Base-by-base conservation (phyloP, 2,888 invertebrate species). In the Bembecia ichneumoniformis region DNA sequence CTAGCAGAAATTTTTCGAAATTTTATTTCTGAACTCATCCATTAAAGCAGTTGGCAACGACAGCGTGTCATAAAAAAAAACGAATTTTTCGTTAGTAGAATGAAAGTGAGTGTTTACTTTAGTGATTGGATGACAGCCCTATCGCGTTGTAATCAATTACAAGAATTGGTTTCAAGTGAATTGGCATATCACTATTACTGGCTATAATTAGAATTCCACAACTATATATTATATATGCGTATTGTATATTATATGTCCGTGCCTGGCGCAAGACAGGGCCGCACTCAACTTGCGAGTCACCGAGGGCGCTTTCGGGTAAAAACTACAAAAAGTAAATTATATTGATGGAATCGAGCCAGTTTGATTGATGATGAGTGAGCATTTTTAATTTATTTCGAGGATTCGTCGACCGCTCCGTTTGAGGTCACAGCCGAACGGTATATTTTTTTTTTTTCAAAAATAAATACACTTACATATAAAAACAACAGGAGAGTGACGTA, bases 271-370 rank as follows among this genome's bases (percentile, higher is more conserved):
- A 52, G 51, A 50, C 58, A 51, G 60, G 64, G 64, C 57, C 55
- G 58, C 60, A 54, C 54, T 56, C 57, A 71, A 79, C 64, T 70
- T 76, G 80, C 84, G 69, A 82, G 83, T 83, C 83, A 84, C 76
- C 73, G 72, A 76, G 72, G 80, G 79, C 69, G 81, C 77, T 82
- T 86, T 83, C 71, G 71, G 76, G 78, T 83, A 79, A 84, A 83
- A 86, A 82, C 80, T 81, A 84, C 81, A 83, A 86, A 86, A 87
- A 86, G 77, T 82, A 87, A 83, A 86, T 84, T 86, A 87, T 84
- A 86, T 84, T 77, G 86, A 86, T 82, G 86, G 84, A 84, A 80
- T 87, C 86, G 86, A 84, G 70, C 71, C 70, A 61, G 77, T 77
- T 86, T 87, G 87, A 87, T 86, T 86, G 86, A 87, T 86, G 87